A percentile compares a stretch with the other conserved stretches of the same genome.
Conservation (phyloP, 2,888 invertebrate species). For the Tuta absoluta region DNA sequence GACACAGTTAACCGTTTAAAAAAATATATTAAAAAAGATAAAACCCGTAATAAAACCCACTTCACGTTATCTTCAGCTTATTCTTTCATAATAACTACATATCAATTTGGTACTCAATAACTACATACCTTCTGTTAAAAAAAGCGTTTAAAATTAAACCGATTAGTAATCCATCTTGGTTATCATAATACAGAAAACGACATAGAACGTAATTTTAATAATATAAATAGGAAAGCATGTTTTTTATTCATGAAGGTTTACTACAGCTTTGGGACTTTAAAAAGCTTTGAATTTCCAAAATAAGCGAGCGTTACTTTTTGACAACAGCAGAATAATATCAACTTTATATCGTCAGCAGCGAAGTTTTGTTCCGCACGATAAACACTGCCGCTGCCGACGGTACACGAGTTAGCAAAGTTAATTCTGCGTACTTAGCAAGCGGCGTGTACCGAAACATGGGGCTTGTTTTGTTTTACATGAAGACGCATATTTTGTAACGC, state of each 20-base stretch:
- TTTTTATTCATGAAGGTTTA: neutral
- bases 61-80: too few relatives aligned
- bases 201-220: too few relatives aligned
- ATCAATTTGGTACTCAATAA: too few relatives aligned
- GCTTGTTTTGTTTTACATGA: neutral
- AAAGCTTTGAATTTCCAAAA: neutral
- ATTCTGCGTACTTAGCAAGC: conserved; percentile 14
- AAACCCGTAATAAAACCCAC: too few relatives aligned
- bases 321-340: neutral
- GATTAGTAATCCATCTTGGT: too few relatives aligned
- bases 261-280: neutral
- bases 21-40: too few relatives aligned
- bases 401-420: conserved; percentile 16
- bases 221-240: too few relatives aligned
- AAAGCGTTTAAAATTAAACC: too few relatives aligned
- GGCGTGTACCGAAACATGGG: conserved; percentile 1
- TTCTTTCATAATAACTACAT: too few relatives aligned
- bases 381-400: conserved; percentile 7
- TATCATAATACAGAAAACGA: too few relatives aligned
- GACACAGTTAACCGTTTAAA: too few relatives aligned
- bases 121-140: too few relatives aligned
- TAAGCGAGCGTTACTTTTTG: neutral
- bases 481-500: neutral
- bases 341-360: neutral
- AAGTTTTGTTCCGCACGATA: conserved; percentile 18